Conservation (phyloP, 2,888 invertebrate genomes). For the Synanthedon tipuliformis region DNA sequence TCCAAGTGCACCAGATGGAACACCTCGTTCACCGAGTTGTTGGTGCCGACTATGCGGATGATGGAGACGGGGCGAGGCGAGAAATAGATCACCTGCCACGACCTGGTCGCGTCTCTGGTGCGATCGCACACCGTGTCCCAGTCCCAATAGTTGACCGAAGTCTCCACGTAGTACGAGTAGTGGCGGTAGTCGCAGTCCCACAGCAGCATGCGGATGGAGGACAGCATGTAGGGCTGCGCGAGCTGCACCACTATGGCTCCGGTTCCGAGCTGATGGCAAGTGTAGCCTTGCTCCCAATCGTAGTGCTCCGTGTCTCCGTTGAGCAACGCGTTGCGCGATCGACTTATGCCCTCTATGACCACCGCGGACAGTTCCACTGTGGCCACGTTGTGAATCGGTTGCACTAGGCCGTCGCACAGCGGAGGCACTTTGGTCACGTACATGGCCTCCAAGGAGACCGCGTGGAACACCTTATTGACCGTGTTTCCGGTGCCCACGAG, state of each 20-base stretch:
- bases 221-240: constrained; percentile 94
- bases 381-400: constrained; percentile 92
- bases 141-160: constrained; percentile 90
- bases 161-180: constrained; percentile 96
- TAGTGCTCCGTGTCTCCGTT: constrained; percentile 96
- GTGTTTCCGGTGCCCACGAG: constrained; percentile 94
- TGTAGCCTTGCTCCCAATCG: constrained; percentile 99
- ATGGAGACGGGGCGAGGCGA: constrained; percentile 88
- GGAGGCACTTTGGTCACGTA: constrained; percentile 82
- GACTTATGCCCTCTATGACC: constrained; percentile 95
- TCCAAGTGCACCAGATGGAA: constrained; percentile 99
- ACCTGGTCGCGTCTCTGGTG: constrained; percentile 84
- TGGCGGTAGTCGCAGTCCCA: constrained; percentile 98
- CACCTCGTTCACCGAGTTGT: constrained; percentile 98
- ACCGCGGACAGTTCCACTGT: constrained; percentile 89
- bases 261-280: constrained; percentile 95
- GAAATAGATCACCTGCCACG: constrained; percentile 95
- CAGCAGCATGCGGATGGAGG: constrained; percentile 89
- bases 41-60: constrained; percentile 94
- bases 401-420: constrained; percentile 79
- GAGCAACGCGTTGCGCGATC: constrained; percentile 92
- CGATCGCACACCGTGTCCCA: constrained; percentile 94
- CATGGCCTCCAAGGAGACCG: constrained; percentile 91
- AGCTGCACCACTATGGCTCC: constrained; percentile 96
- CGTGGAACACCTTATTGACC: constrained; percentile 94